A percentile compares a stretch with the other conserved stretches of the same genome.
These are phyloP conservation scores for Dromius quadrimaculatus DNA, from an alignment of 2,888 invertebrate species.

Conservation along the genomic window DNA sequence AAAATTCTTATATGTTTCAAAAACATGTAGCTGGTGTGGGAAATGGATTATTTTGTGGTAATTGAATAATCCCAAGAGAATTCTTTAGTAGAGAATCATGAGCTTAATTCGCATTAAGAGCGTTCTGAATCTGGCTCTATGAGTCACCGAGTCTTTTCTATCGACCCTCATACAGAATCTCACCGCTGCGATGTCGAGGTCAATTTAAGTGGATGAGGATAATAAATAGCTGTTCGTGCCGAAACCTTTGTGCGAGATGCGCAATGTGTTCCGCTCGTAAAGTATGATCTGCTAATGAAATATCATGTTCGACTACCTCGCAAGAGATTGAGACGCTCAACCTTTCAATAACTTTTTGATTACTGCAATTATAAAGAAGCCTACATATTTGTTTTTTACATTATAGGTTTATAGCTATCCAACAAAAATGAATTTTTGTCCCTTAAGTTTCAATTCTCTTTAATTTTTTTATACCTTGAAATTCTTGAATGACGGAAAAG, in stretches of 20 bases:
- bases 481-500: too few relatives aligned
- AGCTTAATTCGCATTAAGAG: conserved; percentile 8
- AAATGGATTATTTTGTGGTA: neutral
- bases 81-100: conserved; percentile 17
- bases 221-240: conserved; percentile 27
- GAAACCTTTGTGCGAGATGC: conserved; percentile 23
- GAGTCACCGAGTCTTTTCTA: conserved; percentile 1
- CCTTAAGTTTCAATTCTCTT: too few relatives aligned
- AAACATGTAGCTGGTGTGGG: too few relatives aligned
- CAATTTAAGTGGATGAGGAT: conserved; percentile 27
- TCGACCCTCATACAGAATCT: neutral
- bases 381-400: too few relatives aligned
- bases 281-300: conserved; percentile 5
- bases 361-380: too few relatives aligned
- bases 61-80: conserved; percentile 27
- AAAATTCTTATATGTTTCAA: too few relatives aligned
- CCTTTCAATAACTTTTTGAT: too few relatives aligned
- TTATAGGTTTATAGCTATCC: too few relatives aligned
- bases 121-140: too few relatives aligned
- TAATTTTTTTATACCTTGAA: too few relatives aligned
- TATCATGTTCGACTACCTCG: conserved; percentile 1
- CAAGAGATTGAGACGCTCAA: too few relatives aligned
- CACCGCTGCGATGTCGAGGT: neutral
- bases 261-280: neutral
- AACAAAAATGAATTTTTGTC: too few relatives aligned